Evolutionary conservation across 2,797 vertebrate species (phyloP).

Genomic region (Melanotaenia boesemani): DNA sequence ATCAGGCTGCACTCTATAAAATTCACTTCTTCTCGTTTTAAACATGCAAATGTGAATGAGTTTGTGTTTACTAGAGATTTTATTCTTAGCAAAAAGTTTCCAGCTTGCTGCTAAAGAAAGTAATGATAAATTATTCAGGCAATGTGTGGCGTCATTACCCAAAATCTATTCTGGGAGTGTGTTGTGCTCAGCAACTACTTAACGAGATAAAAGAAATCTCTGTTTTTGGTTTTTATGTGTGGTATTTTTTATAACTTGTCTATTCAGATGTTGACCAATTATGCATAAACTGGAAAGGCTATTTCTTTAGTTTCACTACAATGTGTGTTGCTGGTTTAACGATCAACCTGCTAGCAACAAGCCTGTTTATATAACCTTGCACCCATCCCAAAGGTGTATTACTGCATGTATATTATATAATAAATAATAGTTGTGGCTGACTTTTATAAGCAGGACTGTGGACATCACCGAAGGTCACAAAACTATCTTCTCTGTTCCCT

Average conservation of each 20-base stretch:
- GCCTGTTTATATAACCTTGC: slow-evolving; percentile 27
- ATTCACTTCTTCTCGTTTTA: slow-evolving; percentile 39
- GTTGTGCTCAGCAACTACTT: slow-evolving; percentile 66
- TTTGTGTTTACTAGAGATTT: slow-evolving; percentile 67
- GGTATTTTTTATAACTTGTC: slow-evolving; percentile 46
- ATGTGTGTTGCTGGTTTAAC: slow-evolving; percentile 36
- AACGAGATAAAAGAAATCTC: slow-evolving; percentile 66
- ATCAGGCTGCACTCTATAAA: slow-evolving; percentile 6
- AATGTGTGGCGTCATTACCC: slow-evolving; percentile 66
- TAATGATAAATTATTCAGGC: slow-evolving; percentile 69
- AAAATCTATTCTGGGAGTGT: slow-evolving; percentile 64
- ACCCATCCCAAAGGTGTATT: slow-evolving; percentile 13
- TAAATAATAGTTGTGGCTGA: neutral
- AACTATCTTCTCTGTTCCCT: neutral
- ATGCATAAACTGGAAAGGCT: slow-evolving; percentile 12
- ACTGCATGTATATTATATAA: slow-evolving; percentile 18
- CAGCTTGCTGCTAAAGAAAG: slow-evolving; percentile 60
- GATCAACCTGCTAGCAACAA: slow-evolving; percentile 23
- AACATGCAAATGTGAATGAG: slow-evolving; percentile 67
- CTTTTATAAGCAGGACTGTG: slow-evolving; percentile 11
- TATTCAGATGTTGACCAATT: slow-evolving; percentile 58
- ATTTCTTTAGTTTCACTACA: slow-evolving; percentile 30
- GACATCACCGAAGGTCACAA: slow-evolving; percentile 6
- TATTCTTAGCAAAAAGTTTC: slow-evolving; percentile 70
- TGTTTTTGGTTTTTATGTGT: slow-evolving; percentile 21